A percentile compares a stretch with the other conserved stretches of the same genome.
phyloP scores from a whole-genome alignment of 2,888 invertebrate species.

The Choristoneura rosaceana region DNA sequence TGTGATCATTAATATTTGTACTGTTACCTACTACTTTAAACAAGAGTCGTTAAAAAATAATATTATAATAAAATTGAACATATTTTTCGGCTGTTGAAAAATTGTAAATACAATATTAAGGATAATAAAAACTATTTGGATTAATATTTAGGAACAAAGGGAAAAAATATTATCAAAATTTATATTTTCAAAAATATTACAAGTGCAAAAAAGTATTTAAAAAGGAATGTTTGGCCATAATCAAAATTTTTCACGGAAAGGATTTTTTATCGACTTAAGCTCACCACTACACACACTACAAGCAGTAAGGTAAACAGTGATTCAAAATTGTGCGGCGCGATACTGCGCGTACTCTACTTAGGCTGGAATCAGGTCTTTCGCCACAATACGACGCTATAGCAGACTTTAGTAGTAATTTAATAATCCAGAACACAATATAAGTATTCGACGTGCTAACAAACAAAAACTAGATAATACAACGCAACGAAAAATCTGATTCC shows the following conservation, averaged over 20 bases:
- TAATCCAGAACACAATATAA: conserved; percentile 42
- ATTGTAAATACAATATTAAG: conserved; percentile 86
- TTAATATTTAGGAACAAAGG: conserved; percentile 85
- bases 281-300: conserved; percentile 74
- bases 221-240: conserved; percentile 83
- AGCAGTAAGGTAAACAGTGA: conserved; percentile 83
- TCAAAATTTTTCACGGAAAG: conserved; percentile 74
- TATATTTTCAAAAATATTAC: conserved; percentile 86
- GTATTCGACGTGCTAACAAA: conserved; percentile 36
- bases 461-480: conserved; percentile 39
- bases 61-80: conserved; percentile 84
- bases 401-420: conserved; percentile 41
- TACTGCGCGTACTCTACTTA: conserved; percentile 69
- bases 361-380: conserved; percentile 73
- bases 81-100: conserved; percentile 86
- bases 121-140: conserved; percentile 85
- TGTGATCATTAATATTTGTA: conserved; percentile 87
- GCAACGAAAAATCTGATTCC: conserved; percentile 74
- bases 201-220: conserved; percentile 83
- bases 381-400: conserved; percentile 37
- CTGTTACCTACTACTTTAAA: conserved; percentile 86
- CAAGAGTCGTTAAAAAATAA: conserved; percentile 86
- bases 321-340: conserved; percentile 78
- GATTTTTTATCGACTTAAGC: conserved; percentile 82
- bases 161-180: conserved; percentile 85